phyloP scores from a whole-genome alignment of 2,797 vertebrate species.

The Florisuga fusca region DNA sequence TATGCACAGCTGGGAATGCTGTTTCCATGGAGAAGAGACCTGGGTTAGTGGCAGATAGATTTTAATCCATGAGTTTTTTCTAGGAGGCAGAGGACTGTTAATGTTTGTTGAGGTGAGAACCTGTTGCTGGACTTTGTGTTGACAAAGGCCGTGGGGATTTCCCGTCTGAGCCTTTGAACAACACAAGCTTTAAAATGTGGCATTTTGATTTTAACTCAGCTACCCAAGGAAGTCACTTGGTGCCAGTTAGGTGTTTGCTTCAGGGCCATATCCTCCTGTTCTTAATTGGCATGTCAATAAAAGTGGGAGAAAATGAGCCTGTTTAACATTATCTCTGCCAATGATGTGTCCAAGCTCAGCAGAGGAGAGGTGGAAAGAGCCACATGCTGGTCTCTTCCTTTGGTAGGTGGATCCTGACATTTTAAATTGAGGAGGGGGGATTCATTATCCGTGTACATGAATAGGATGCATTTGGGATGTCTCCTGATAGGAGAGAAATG shows the following conservation, averaged over 20 bases:
- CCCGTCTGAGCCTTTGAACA: background rate
- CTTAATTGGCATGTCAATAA: background rate
- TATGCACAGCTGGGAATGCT: background rate
- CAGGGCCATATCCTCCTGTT: background rate
- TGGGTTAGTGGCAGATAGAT: background rate
- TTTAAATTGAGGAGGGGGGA: background rate
- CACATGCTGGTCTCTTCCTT: background rate
- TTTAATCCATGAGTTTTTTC: background rate
- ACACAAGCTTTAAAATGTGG: background rate
- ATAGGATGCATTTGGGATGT: background rate
- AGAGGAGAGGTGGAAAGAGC: background rate
- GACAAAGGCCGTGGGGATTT: accelerated
- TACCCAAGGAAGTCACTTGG: background rate
- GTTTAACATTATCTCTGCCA: background rate
- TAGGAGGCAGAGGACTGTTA: background rate
- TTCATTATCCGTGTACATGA: background rate
- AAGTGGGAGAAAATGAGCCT: background rate
- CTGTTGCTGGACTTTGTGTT: background rate
- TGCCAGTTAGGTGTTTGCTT: background rate
- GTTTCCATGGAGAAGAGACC: background rate
- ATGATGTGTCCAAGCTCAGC: background rate
- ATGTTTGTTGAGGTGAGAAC: background rate
- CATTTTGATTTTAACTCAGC: background rate
- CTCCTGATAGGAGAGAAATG: background rate
- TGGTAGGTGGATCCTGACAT: background rate